These are phyloP conservation scores for Timema podura DNA, from an alignment of 2,888 invertebrate species.

Conservation along the genomic window DNA sequence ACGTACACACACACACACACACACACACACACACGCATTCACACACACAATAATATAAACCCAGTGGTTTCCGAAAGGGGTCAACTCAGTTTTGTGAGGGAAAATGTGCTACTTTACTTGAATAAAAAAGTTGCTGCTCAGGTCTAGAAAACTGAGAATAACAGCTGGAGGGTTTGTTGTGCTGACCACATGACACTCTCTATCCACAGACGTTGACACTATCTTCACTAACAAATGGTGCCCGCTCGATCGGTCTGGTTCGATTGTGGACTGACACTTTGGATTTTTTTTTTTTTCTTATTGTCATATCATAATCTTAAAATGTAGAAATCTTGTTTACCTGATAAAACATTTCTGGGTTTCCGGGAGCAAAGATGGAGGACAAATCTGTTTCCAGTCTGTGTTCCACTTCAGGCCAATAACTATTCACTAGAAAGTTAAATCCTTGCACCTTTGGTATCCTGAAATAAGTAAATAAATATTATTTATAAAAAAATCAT, in stretches of 20 bases:
- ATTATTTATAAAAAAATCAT: no score
- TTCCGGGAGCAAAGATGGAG: slow-evolving; percentile 87
- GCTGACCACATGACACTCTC: no score
- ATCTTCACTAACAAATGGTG: no score
- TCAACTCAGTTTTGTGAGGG: background rate
- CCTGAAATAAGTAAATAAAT: slow-evolving; percentile 33
- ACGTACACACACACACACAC: slow-evolving; percentile 18
- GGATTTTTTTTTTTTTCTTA: no score
- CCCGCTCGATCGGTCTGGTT: no score
- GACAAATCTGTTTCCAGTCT: slow-evolving; percentile 75
- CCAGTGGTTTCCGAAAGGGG: slow-evolving; percentile 16
- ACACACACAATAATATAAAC: background rate
- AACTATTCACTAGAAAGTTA: slow-evolving; percentile 78
- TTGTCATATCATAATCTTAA: no score
- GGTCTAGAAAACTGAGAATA: no score
- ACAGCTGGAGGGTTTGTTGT: no score
- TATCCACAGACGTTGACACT: no score
- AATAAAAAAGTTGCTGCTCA: no score
- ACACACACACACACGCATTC: background rate
- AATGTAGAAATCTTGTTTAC: slow-evolving; percentile 39
- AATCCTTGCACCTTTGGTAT: slow-evolving; percentile 52
- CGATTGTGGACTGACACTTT: no score
- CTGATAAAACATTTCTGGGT: slow-evolving; percentile 80
- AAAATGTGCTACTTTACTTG: background rate
- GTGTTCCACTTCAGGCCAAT: slow-evolving; percentile 81